Conservation (phyloP, 2,113 vertebrate genomes). For the Menidia beryllina region DNA sequence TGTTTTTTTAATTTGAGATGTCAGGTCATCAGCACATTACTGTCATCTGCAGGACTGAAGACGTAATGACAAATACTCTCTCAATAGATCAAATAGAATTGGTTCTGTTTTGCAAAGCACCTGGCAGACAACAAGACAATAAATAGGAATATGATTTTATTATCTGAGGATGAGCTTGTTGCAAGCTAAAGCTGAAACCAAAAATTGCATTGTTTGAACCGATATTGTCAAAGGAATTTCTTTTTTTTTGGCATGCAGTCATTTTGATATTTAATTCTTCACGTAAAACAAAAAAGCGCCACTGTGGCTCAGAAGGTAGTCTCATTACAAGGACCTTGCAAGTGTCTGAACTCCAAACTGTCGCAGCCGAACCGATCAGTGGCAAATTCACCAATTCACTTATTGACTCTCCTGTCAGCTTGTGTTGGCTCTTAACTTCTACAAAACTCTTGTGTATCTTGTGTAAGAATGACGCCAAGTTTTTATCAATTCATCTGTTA, state of each 20-base stretch:
- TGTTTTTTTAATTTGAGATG: not conserved
- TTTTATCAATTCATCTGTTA: not conserved
- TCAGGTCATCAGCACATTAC: slow-evolving; percentile 43
- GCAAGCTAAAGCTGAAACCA: not conserved
- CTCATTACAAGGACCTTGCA: not conserved
- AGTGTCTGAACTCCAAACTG: too few relatives aligned
- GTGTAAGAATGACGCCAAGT: not conserved
- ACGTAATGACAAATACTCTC: slow-evolving; percentile 41
- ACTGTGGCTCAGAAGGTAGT: too few relatives aligned
- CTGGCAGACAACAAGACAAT: not conserved
- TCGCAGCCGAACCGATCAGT: too few relatives aligned
- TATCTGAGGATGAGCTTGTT: too few relatives aligned
- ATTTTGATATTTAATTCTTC: too few relatives aligned
- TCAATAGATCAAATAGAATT: too few relatives aligned
- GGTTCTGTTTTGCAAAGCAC: too few relatives aligned
- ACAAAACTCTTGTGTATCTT: not conserved
- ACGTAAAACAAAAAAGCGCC: too few relatives aligned
- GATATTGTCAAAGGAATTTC: too few relatives aligned
- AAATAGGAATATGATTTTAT: not conserved
- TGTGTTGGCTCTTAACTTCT: not conserved
- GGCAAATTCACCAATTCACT: too few relatives aligned
- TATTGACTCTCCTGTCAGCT: not conserved
- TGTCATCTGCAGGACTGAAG: slow-evolving; percentile 67
- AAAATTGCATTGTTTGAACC: too few relatives aligned
- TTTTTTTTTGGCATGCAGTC: too few relatives aligned